Evolutionary conservation across 2,888 invertebrate species (phyloP).

Genomic region (Timema cristinae): DNA sequence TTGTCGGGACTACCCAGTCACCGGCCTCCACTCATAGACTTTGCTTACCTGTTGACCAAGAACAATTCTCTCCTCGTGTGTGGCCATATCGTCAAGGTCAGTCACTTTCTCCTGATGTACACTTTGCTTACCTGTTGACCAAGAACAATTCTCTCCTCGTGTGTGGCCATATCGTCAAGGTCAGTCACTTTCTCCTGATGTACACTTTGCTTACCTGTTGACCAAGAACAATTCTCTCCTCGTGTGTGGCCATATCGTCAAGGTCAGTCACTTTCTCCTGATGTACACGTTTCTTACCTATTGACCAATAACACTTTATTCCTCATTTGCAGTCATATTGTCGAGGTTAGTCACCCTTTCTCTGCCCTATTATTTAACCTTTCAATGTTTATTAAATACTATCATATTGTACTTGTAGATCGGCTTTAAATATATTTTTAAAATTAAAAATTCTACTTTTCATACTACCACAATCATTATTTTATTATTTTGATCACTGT

Average conservation of each 20-base stretch:
- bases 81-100: conserved; percentile 83
- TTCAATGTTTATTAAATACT: too few relatives aligned
- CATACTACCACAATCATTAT: too few relatives aligned
- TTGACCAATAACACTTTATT: conserved; percentile 90
- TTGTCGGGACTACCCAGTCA: conserved; percentile 85
- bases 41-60: conserved; percentile 88
- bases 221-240: conserved; percentile 90
- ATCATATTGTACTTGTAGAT: too few relatives aligned
- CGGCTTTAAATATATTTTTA: too few relatives aligned
- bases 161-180: conserved; percentile 83
- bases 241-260: conserved; percentile 87
- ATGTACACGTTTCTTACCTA: conserved; percentile 88
- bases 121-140: conserved; percentile 89
- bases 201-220: conserved; percentile 87
- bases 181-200: conserved; percentile 42
- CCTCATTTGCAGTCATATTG: conserved; percentile 89
- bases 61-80: conserved; percentile 88
- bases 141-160: conserved; percentile 88
- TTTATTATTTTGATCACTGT: too few relatives aligned
- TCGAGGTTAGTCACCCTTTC: conserved; percentile 60
- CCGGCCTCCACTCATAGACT: conserved; percentile 85
- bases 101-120: conserved; percentile 48
- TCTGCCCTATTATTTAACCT: too few relatives aligned
- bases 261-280: conserved; percentile 57
- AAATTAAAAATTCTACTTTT: too few relatives aligned